Evolutionary conservation across 1,140 invertebrate species (phyloP).

Genomic region (Popillia japonica): DNA sequence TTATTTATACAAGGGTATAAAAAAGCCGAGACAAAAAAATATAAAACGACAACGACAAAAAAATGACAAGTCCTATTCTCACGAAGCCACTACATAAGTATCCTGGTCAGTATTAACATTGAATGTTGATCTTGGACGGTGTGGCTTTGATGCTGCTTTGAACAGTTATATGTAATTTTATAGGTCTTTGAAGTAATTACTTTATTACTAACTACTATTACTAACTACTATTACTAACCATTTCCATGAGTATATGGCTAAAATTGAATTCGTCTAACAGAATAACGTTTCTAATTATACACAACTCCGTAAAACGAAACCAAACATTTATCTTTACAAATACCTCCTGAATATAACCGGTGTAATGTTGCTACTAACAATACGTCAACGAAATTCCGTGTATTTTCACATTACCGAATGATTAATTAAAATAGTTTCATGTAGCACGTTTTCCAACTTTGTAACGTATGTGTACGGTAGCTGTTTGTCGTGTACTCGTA

Average conservation of each 20-base stretch:
- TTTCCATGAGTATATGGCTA: too few relatives aligned
- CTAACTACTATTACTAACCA: too few relatives aligned
- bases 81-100: background rate
- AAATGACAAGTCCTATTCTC: background rate
- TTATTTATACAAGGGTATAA: background rate
- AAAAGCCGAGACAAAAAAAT: background rate
- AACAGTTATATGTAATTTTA: background rate
- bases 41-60: background rate
- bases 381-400: background rate
- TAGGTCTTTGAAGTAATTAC: too few relatives aligned
- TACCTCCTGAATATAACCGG: background rate
- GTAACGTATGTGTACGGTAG: background rate
- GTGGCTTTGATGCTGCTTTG: background rate
- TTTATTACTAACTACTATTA: too few relatives aligned
- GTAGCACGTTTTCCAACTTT: constrained; percentile 3
- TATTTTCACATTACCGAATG: background rate
- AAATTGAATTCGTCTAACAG: too few relatives aligned
- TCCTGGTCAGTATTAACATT: background rate
- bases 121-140: background rate
- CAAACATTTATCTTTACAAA: background rate
- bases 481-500: background rate
- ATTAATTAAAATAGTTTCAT: constrained; percentile 31
- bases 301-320: background rate
- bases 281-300: too few relatives aligned
- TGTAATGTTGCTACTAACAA: background rate